Evolutionary conservation across 1,140 invertebrate species (phyloP).

Genomic region (Bradysia coprophila): DNA sequence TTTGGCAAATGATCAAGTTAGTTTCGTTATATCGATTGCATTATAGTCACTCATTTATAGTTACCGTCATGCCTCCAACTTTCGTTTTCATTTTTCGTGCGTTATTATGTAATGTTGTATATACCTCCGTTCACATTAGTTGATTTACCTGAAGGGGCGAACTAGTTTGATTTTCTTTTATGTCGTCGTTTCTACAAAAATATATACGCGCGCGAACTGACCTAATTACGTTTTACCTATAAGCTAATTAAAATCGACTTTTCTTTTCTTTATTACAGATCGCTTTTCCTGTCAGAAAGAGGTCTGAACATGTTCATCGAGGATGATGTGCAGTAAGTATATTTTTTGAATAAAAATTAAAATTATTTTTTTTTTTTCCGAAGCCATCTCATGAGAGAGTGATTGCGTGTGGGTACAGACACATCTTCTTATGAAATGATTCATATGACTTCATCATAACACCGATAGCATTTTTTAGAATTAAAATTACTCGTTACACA

Average conservation of each 20-base stretch:
- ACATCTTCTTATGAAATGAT: neutral
- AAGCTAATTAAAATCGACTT: neutral
- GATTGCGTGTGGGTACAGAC: neutral
- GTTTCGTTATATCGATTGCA: no score
- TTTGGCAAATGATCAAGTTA: no score
- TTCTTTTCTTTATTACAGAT: neutral
- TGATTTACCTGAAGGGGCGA: no score
- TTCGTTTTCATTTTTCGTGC: no score
- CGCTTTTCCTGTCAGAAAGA: neutral
- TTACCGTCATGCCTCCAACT: no score
- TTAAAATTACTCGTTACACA: neutral
- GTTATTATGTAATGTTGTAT: no score
- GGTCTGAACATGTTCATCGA: constrained; percentile 22
- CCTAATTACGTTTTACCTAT: neutral
- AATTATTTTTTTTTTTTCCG: neutral
- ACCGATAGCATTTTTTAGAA: neutral
- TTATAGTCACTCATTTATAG: no score
- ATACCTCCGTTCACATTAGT: no score
- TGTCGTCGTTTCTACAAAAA: no score
- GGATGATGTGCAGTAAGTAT: constrained; percentile 25
- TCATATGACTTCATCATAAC: neutral
- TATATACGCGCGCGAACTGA: no score
- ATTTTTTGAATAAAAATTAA: neutral
- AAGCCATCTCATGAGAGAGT: neutral
- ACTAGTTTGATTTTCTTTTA: no score